Evolutionary conservation across 2,797 vertebrate genomes (phyloP), one percentile per base, ranked within the genome.

Genomic region (Sandelia bainsii): DNA sequence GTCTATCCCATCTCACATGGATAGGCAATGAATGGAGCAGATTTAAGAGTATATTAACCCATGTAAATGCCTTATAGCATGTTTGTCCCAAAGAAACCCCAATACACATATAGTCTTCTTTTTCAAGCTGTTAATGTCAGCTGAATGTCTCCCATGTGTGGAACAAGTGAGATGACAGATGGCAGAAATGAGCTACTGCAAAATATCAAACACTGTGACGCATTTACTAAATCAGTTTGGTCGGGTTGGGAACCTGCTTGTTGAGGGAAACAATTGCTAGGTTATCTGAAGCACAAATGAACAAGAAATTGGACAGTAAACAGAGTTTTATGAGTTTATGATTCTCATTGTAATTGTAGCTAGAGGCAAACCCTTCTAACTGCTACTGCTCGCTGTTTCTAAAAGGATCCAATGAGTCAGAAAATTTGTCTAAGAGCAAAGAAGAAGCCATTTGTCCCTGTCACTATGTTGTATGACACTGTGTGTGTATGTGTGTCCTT

Each of bases 381-480:
- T 8, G 65, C 83, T 79, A 80, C 82, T 78, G 59, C 25, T 64
- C 1, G 25, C 53, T 75, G 12, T 59, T 58, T 81, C 69, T 76
- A 80, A 89, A 80, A 74, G 70, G 57, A 85, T 1, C 50, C 77
- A 91, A 85, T 79, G 82, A 87, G 83, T 63, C 75, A 22, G 82
- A 87, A 83, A 81, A 91, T 83, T 0, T 82, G 67, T 83, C 80
- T 73, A 9, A 63, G 67, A 84, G 87, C 71, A 45, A 69, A 64
- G 70, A 81, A 32, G 40, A 52, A 81, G 59, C 61, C 60, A 62
- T 72, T 77, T 78, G 72, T 85, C 56, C 74, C 72, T 2, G 61
- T 57, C 62, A 20, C 29, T 75, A 46, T 62, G n/a, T 29, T 27
- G 58, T 69, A 23, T 44, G 39, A 64, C 58, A 8, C 3, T 46